These are phyloP conservation scores for Oceanodroma leucorhoa DNA, from an alignment of 2,797 vertebrate genomes.

Conservation along the genomic window DNA sequence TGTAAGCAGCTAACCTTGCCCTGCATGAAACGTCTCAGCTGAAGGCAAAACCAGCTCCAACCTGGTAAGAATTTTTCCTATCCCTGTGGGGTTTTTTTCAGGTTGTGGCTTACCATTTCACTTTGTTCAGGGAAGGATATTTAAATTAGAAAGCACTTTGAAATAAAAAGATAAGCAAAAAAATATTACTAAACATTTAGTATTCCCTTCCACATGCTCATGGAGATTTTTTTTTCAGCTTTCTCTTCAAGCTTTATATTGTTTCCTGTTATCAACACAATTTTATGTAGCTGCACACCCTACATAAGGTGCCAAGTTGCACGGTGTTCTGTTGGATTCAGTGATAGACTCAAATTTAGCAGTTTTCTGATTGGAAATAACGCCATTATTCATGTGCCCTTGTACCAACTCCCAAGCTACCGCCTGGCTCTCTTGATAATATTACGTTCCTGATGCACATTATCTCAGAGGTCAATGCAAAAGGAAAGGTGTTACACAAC, in stretches of 20 bases:
- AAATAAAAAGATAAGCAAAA: not conserved
- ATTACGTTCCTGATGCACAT: slow-evolving; percentile 15
- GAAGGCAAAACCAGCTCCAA: not conserved
- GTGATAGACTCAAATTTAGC: slow-evolving; percentile 58
- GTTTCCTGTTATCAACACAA: not conserved
- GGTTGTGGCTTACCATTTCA: not conserved
- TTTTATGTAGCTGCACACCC: not conserved
- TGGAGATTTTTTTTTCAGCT: not conserved
- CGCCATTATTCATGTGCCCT: slow-evolving; percentile 63
- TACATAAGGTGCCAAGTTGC: not conserved
- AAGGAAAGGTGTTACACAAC: slow-evolving; percentile 56
- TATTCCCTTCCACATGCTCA: not conserved
- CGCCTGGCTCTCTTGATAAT: slow-evolving; percentile 47
- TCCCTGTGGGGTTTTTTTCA: not conserved
- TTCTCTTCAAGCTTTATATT: not conserved
- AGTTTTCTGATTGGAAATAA: slow-evolving; percentile 60
- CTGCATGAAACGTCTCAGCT: not conserved
- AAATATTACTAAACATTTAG: not conserved
- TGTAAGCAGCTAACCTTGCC: not conserved
- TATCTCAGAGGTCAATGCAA: slow-evolving; percentile 58
- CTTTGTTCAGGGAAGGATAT: not conserved
- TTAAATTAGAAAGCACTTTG: not conserved
- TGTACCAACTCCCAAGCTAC: slow-evolving; percentile 56
- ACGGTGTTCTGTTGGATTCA: not conserved
- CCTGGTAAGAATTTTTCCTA: not conserved